Percentiles rank a stretch among this genome's conserved stretches.
phyloP scores from a whole-genome alignment of 2,888 invertebrate genomes.

The Caenorhabditis macrosperma region DNA sequence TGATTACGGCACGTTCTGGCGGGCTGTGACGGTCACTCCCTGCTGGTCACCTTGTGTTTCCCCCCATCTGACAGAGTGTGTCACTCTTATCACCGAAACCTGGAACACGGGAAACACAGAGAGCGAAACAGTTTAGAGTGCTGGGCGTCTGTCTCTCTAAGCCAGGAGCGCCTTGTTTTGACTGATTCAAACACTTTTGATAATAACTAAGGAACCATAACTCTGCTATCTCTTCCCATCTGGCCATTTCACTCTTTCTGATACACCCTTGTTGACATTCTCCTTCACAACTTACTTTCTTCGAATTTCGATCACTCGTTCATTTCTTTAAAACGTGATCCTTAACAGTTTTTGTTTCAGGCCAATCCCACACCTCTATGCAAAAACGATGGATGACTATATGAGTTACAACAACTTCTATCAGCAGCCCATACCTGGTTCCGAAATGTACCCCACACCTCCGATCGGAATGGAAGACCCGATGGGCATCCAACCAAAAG shows the following conservation, averaged over 20 bases:
- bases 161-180: neutral
- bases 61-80: constrained; percentile 1
- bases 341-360: too few relatives aligned
- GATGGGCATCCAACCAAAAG: constrained; percentile 53
- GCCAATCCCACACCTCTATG: constrained; percentile 54
- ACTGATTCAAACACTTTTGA: neutral
- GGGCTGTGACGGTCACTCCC: constrained; percentile 17
- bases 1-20: constrained; percentile 53
- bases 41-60: constrained; percentile 30
- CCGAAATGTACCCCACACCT: constrained; percentile 51
- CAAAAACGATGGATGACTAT: constrained; percentile 60
- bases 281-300: too few relatives aligned
- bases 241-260: too few relatives aligned
- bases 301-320: too few relatives aligned
- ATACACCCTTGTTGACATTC: neutral
- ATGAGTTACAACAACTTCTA: constrained; percentile 58
- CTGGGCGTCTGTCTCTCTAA: neutral
- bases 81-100: constrained; percentile 38
- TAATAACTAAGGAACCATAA: too few relatives aligned
- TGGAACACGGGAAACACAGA: constrained; percentile 32
- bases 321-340: too few relatives aligned
- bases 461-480: constrained; percentile 53
- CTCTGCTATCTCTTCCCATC: constrained; percentile 5
- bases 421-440: constrained; percentile 38
- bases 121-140: constrained; percentile 3